These are phyloP conservation scores for Coracopsis vasa DNA, from an alignment of 2,113 vertebrate genomes.

Conservation along the genomic window DNA sequence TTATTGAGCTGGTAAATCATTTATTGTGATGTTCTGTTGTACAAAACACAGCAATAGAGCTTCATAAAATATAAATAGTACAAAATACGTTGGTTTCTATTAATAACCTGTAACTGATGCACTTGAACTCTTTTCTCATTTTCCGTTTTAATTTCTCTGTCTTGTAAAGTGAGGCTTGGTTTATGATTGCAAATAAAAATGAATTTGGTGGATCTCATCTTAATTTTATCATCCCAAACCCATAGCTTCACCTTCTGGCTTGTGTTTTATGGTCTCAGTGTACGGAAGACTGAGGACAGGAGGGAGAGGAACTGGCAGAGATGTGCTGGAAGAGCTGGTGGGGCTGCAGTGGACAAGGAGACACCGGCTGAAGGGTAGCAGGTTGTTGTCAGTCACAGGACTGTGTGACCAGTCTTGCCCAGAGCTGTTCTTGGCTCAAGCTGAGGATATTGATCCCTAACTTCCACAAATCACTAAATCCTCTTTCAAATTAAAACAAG, in stretches of 20 bases:
- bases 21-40: constrained; percentile 71
- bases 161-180: constrained; percentile 54
- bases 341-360: neutral
- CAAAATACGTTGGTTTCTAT: constrained; percentile 68
- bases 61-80: constrained; percentile 79
- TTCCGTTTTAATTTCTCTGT: constrained; percentile 61
- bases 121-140: constrained; percentile 63
- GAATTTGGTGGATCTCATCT: constrained; percentile 50
- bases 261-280: neutral
- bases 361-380: neutral
- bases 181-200: constrained; percentile 66
- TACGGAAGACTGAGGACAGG: neutral
- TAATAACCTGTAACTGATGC: constrained; percentile 65
- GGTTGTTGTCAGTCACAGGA: neutral
- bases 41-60: constrained; percentile 68
- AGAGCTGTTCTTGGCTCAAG: constrained; percentile 10
- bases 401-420: rapidly evolving
- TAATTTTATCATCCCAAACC: constrained; percentile 39
- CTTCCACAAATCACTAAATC: neutral
- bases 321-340: neutral
- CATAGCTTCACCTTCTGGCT: constrained; percentile 23
- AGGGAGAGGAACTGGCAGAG: neutral
- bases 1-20: constrained; percentile 67
- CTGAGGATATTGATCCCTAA: neutral
- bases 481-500: constrained; percentile 45